phyloP scores from a whole-genome alignment of 2,888 invertebrate species.

The Xanthia icteritia region DNA sequence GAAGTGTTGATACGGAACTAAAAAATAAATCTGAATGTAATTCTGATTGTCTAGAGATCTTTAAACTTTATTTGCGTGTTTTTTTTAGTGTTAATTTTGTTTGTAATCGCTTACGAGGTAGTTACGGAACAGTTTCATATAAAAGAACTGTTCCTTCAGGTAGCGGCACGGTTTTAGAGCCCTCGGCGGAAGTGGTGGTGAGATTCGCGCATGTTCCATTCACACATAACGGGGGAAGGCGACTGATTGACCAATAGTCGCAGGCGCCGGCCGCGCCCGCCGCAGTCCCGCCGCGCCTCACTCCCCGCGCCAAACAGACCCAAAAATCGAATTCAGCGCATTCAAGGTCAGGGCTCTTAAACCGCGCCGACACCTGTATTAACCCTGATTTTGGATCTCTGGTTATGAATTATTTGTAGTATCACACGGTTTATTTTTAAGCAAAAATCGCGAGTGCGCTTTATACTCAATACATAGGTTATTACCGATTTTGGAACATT shows the following conservation, averaged over 20 bases:
- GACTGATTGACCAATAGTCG: too few relatives aligned
- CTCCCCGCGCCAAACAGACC: too few relatives aligned
- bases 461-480: constrained; percentile 41
- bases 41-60: constrained; percentile 69
- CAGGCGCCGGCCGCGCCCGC: too few relatives aligned
- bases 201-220: too few relatives aligned
- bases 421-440: constrained; percentile 68
- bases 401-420: constrained; percentile 72
- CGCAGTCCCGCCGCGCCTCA: too few relatives aligned
- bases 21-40: constrained; percentile 60
- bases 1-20: constrained; percentile 61
- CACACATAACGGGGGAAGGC: too few relatives aligned
- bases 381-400: constrained; percentile 77
- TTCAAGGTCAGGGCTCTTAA: too few relatives aligned
- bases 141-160: constrained; percentile 57
- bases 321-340: too few relatives aligned
- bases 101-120: constrained; percentile 68
- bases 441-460: constrained; percentile 46
- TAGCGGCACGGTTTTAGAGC: too few relatives aligned
- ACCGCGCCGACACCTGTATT: constrained; percentile 15
- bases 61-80: constrained; percentile 61
- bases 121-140: constrained; percentile 62
- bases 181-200: too few relatives aligned
- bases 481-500: constrained; percentile 29
- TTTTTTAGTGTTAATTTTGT: constrained; percentile 66